Conservation (phyloP, 2,113 vertebrate species). For the Psophia crepitans region DNA sequence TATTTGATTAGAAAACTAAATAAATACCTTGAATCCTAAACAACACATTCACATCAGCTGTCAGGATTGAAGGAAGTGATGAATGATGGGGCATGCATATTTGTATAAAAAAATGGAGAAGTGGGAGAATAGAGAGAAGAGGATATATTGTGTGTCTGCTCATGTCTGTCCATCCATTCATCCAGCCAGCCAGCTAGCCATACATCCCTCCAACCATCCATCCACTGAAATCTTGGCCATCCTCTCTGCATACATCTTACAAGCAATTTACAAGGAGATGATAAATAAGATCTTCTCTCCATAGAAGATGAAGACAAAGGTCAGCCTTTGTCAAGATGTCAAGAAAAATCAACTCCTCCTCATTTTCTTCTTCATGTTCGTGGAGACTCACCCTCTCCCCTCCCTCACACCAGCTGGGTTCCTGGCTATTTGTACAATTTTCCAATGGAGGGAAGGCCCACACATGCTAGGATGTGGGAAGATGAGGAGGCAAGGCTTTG, state of each 20-base stretch:
- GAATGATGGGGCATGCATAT: background rate
- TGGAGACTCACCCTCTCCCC: background rate
- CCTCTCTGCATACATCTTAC: background rate
- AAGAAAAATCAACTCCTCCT: background rate
- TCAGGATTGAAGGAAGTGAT: background rate
- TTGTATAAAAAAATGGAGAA: background rate
- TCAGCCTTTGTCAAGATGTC: background rate
- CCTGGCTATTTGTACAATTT: background rate
- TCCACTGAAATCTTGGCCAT: background rate
- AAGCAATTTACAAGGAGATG: background rate
- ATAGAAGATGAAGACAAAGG: background rate
- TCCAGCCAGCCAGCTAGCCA: no score
- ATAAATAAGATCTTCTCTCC: background rate
- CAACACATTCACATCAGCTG: background rate
- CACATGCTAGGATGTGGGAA: background rate
- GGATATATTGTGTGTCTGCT: background rate
- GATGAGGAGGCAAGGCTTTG: background rate
- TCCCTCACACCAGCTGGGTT: background rate
- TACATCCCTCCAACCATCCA: background rate
- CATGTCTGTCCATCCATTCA: background rate
- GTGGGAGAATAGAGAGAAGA: background rate
- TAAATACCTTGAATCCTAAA: conserved; percentile 14
- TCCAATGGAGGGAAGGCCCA: background rate
- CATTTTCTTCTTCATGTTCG: background rate
- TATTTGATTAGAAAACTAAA: conserved; percentile 60